phyloP scores from a whole-genome alignment of 2,113 vertebrate species.

The Sprattus sprattus region DNA sequence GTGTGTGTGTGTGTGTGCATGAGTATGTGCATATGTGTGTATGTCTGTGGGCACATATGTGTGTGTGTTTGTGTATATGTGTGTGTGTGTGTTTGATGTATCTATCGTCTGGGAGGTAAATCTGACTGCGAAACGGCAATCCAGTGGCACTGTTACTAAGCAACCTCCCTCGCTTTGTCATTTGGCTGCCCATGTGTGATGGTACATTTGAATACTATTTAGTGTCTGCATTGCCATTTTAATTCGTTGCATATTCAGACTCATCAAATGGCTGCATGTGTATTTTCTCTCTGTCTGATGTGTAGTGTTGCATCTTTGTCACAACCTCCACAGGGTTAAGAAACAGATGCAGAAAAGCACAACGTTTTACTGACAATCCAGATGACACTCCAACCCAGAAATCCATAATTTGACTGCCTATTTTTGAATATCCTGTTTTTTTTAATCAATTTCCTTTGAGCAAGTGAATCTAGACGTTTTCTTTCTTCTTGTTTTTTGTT shows the following conservation, averaged over 20 bases:
- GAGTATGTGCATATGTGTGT: not conserved
- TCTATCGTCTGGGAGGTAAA: conserved; percentile 64
- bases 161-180: conserved; percentile 64
- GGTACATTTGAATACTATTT: conserved; percentile 41
- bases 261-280: conserved; percentile 10
- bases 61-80: conserved; percentile 25
- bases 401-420: not conserved
- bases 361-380: not conserved
- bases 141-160: conserved; percentile 70
- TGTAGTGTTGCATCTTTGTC: not conserved
- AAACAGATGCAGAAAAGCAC: not conserved
- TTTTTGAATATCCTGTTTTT: conserved; percentile 15
- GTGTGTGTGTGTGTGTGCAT: conserved; percentile 29
- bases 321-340: not conserved
- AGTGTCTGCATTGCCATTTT: conserved; percentile 33
- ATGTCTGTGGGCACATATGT: conserved; percentile 35
- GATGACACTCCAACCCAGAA: conserved; percentile 9
- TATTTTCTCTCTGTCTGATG: not conserved
- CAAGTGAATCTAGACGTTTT: not conserved
- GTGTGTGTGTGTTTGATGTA: conserved; percentile 44
- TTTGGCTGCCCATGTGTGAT: conserved; percentile 44
- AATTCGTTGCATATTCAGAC: conserved; percentile 20
- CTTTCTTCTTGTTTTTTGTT: too few species aligned
- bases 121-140: conserved; percentile 61
- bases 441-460: not conserved